A percentile compares a stretch with the other conserved stretches of the same genome.
phyloP scores from a whole-genome alignment of 2,888 invertebrate species.

The Bugula neritina region DNA sequence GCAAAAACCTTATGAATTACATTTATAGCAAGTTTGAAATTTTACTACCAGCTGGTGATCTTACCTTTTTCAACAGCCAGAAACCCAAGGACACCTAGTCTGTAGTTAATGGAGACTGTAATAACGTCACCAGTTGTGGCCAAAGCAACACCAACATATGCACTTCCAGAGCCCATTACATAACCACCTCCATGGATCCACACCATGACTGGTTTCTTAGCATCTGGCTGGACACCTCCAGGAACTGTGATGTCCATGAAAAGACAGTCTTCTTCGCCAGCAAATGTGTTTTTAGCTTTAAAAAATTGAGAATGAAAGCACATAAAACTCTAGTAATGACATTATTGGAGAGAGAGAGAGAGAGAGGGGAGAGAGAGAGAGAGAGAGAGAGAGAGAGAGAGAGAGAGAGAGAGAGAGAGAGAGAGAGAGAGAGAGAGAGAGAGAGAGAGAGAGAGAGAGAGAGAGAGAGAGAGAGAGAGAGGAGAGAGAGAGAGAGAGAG shows the following conservation, averaged over 20 bases:
- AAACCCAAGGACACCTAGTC: conserved; percentile 6
- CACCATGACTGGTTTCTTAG: conserved; percentile 20
- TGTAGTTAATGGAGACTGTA: not conserved
- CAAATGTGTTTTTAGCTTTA: not conserved
- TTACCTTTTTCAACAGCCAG: not conserved
- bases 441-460: too few species aligned
- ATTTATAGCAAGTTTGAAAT: too few species aligned
- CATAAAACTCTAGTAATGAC: too few species aligned
- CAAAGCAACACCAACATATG: conserved; percentile 1
- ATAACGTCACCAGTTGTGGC: conserved; percentile 6
- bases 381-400: too few species aligned
- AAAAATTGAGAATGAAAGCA: too few species aligned
- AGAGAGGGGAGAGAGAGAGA: too few species aligned
- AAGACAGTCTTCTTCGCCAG: conserved; percentile 17
- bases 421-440: too few species aligned
- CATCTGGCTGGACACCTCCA: conserved; percentile 4
- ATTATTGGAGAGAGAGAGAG: too few species aligned
- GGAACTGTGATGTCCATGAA: conserved; percentile 11
- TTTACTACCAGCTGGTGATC: not conserved
- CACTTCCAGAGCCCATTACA: not conserved
- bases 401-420: too few species aligned
- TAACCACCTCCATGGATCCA: conserved; percentile 24
- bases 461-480: too few species aligned
- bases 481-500: too few species aligned
- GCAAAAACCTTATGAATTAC: not conserved